Evolutionary conservation across 64 coral and sea anemone genomes (phyloP), one percentile per base, ranked within the genome.

Genomic region (Actinia equina): DNA sequence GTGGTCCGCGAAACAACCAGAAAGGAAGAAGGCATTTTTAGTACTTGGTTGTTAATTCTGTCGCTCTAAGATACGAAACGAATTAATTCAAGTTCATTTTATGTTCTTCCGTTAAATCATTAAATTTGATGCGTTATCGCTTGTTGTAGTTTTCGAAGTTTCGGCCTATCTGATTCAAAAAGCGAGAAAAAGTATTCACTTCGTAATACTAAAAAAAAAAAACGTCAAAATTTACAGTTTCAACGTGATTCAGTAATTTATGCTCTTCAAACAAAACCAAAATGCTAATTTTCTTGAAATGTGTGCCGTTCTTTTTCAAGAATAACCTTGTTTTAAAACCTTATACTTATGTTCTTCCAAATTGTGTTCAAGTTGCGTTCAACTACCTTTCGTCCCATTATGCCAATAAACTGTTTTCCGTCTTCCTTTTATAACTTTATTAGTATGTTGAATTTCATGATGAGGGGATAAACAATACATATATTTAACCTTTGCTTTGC

Each of bases 261-360:
- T 46, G 41, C 78, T 81, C 45, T 25, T 7, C 77, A 92, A 51
- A 92, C 90, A 92, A 86, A 92, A 74, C 85, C 14, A 87, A 92
- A 86, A 92, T 92, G 90, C 90, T 82, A 92, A 92, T 92, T 80
- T 87, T 64, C 18, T 18, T 18, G 30, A 43, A 37, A 85, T 37
- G 44, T 30, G 56, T 85, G 37, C 22, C 6, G 80, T 82, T 82
- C 0, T 16, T 52, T 52, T 17, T 51, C 18, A 13, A 52, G 44
- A 14, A 10, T 41, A 37, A 30, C 7, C 9, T 7, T 41, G 5
- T 74, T 3, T 7, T 26, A 41, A 30, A 74, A 74, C 26, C 26
- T 37, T 74, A 42, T 18, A 13, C 0, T 74, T 74, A 42, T 13
- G 41, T 13, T 13, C 27, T 30, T 30, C 4, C 30, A 37, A 37